These are phyloP conservation scores for Miltochrista miniata DNA, from an alignment of 2,888 invertebrate species.

Conservation along the genomic window DNA sequence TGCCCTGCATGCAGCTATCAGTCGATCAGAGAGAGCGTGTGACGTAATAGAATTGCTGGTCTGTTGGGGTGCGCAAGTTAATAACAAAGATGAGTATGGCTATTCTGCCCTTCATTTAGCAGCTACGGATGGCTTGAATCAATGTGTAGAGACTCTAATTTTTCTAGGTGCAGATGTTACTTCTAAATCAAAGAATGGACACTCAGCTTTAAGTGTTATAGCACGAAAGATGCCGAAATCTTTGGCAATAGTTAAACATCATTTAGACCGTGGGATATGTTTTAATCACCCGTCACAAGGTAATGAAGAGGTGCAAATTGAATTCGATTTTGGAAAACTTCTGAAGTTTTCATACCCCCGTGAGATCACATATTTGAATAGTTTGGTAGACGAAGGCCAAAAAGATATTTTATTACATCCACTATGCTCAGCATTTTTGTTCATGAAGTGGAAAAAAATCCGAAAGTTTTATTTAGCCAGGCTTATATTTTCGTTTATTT, in stretches of 20 bases:
- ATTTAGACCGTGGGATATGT: slow-evolving; percentile 90
- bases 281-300: slow-evolving; percentile 89
- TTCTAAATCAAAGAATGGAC: slow-evolving; percentile 93
- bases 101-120: slow-evolving; percentile 93
- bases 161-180: slow-evolving; percentile 94
- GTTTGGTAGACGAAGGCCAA: slow-evolving; percentile 94
- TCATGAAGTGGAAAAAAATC: slow-evolving; percentile 95
- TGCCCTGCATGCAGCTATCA: slow-evolving; percentile 91
- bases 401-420: slow-evolving; percentile 94
- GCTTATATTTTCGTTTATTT: slow-evolving; percentile 90
- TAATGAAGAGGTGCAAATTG: slow-evolving; percentile 91
- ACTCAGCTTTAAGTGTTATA: slow-evolving; percentile 92
- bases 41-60: slow-evolving; percentile 91
- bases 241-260: slow-evolving; percentile 90
- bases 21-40: slow-evolving; percentile 89
- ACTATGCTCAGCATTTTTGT: slow-evolving; percentile 92
- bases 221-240: slow-evolving; percentile 94
- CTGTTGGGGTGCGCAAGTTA: slow-evolving; percentile 91
- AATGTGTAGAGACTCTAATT: slow-evolving; percentile 92
- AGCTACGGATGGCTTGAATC: slow-evolving; percentile 91
- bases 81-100: slow-evolving; percentile 92
- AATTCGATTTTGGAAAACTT: slow-evolving; percentile 91
- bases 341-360: slow-evolving; percentile 92
- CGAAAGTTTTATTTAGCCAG: slow-evolving; percentile 93
- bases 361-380: slow-evolving; percentile 93